Base-by-base conservation (phyloP, 2,888 invertebrate genomes). In the Ischnura elegans region DNA sequence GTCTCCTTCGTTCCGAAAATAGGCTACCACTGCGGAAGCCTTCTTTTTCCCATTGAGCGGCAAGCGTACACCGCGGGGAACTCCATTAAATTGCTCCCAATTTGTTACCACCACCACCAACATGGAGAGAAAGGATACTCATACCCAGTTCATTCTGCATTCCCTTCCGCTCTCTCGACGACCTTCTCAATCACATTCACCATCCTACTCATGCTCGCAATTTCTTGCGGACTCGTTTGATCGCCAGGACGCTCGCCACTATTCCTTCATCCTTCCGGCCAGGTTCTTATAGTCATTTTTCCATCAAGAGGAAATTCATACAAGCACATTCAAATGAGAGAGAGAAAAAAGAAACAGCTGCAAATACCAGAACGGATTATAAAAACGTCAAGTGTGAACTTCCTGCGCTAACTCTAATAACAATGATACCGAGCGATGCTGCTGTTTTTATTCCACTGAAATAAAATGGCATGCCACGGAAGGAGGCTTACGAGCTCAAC, bases 61-160 rank as follows among this genome's bases (percentile, higher is more conserved):
- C 25, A 42, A 86, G 43, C 86, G 47, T 36, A 51, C 55, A 87
- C 87, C 5, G 25, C 87, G 43, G 42, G n/a, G 66, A 90, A 61
- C 61, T 55, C 90, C 51, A 29, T 47, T n/a, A 43, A 90, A 90
- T 90, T 90, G 66, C 90, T 90, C 90, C 61, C 90, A 90, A 90
- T 90, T 90, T 90, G 90, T 90, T 90, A 43, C 61, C n/a, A 61
- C 43, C 90, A 43, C 90, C 61, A 90, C 61, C 90, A 43, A 61
- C 61, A 90, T 43, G 90, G 61, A n/a, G 42, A 25, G 61, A 90
- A 76, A 90, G 61, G 45, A 90, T 90, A 90, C 66, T 90, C 66
- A 90, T 90, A 61, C 66, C 90, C n/a, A n/a, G 42, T 61, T 43
- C 87, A 8, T 13, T 87, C 55, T 36, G 5, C 36, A 10, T 36